Base-by-base conservation (phyloP, 2,888 invertebrate genomes). In the Eristalinus sepulchralis region DNA sequence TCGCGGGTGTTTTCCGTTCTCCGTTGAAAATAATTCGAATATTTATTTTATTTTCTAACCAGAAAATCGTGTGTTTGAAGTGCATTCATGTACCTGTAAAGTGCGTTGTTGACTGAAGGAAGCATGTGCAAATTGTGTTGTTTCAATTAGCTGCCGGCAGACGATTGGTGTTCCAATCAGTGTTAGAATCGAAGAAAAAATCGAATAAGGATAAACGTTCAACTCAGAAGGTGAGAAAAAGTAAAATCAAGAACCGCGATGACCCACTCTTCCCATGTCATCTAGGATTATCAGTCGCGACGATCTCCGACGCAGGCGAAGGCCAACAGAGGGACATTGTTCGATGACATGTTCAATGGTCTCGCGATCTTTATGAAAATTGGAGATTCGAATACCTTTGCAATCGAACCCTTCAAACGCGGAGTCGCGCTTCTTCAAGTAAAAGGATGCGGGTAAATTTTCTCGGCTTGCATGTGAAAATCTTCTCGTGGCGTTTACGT, bases 121-220 rank as follows among this genome's bases (percentile, higher is more conserved):
- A 17, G 34, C 5, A 78, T 77, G 73, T 70, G 64, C 59, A 33
- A 72, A 76, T 68, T 68, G 68, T n/a, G n/a, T 10, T 39, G 22
- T 34, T 78, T 66, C 55, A 55, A 68, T 33, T 36, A 63, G 39
- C 5, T 24, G 3, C 9, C 53, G n/a, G 11, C 36, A 60, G 62
- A 64, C 39, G 20, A 59, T 72, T 70, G 77, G 72, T 55, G 60
- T 73, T 81, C 64, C 20, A 73, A 82, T 73, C 11, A 64, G 63
- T 71, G 62, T 55, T 34, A 10, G 9, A 57, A 57, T 11, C 1
- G 3, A 24, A 1, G 27, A 5, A 22, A 10, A 59, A 68, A 53
- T 70, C 77, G 62, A 72, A 78, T 73, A 82, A 85, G 85, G 85
- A 85, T 85, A 68, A 8, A 59, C 60, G n/a, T 82, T 64, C 63